Evolutionary conservation across 2,888 invertebrate genomes (phyloP), one percentile per base, ranked within the genome.

Genomic region (Iselma pallidipennis): DNA sequence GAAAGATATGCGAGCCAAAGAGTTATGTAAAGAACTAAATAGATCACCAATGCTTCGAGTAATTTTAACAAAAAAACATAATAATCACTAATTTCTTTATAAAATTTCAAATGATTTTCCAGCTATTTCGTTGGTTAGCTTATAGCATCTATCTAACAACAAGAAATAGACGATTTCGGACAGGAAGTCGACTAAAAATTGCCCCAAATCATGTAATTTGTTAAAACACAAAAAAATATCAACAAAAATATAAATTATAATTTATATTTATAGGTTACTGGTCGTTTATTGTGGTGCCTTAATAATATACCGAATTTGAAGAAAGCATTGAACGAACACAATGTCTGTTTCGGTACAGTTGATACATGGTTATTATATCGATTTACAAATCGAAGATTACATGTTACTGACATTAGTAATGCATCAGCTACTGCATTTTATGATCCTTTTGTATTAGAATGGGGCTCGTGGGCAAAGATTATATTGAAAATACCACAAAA

Each of bases 331-430:
- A 79, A 82, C 65, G 82, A 83, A 52, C 86, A 89, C 37, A 85
- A 89, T 67, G 91, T 91, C 0, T 85, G 91, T 80, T 92, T 94
- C 80, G 94, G 96, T 5, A 92, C 95, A 1, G 83, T 98, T 56
- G 98, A 98, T 77, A 94, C 96, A 0, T 99, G 96, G 96, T 84
- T 98, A 52, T 78, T 97, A 56, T 91, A 95, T 83, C 93, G 91
- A 83, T 83, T 96, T 55, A 91, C 88, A 1, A 84, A 82, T 57
- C 83, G 84, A 6, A 83, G 81, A 71, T 77, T 87, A 25, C 93
- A 94, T 80, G 88, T 94, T 59, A 92, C 93, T 0, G 98, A 99
- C 77, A 89, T 91, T n/a, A 94, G 95, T 0, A 94, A 91, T 70
- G 95, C 95, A 1, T 92, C 95, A 31, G 91, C 94, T 1, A 96